Evolutionary conservation across 2,888 invertebrate genomes (phyloP), one percentile per base, ranked within the genome.

Genomic region (Malacosoma neustria): DNA sequence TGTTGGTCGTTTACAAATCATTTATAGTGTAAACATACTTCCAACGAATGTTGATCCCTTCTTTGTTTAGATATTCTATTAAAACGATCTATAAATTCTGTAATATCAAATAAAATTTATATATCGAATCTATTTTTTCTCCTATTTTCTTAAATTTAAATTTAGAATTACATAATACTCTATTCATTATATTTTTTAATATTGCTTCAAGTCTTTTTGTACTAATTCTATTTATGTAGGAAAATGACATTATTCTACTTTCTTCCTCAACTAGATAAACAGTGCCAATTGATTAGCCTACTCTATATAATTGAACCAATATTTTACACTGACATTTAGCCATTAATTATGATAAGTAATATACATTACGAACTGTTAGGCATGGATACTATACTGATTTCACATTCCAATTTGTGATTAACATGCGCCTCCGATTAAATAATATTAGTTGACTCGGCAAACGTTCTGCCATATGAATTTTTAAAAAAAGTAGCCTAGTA

Each of bases 321-420:
- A 22, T 22, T 22, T 22, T 22, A 22, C 7, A 22, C 7, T 22
- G 22, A 22, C 22, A 7, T 22, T 22, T 22, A 22, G 22, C 22
- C 5, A 7, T 7, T 22, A 22, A 22, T 22, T 22, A 22, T 22
- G 9, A 22, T 22, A 22, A 22, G 22, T 22, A 22, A 6, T 4
- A 22, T 22, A 6, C 9, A 22, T 22, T 22, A 22, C 22, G 22
- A 22, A 22, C 22, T 22, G 5, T 22, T n/a, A n/a, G n/a, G 46
- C 51, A 48, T 53, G 46, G 45, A 48, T 44, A 48, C 41, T 11
- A 35, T 30, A 6, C 11, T 41, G 49, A 49, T 36, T 22, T 43
- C 47, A 52, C 57, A 65, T 65, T 65, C 64, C 63, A 58, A 45
- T 38, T 48, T 51, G 51, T 51, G 51, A 53, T 51, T 13, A 33